Percentiles rank a stretch among this genome's conserved stretches.
Evolutionary conservation across 2,113 vertebrate genomes (phyloP).

Genomic region (Python bivittatus): DNA sequence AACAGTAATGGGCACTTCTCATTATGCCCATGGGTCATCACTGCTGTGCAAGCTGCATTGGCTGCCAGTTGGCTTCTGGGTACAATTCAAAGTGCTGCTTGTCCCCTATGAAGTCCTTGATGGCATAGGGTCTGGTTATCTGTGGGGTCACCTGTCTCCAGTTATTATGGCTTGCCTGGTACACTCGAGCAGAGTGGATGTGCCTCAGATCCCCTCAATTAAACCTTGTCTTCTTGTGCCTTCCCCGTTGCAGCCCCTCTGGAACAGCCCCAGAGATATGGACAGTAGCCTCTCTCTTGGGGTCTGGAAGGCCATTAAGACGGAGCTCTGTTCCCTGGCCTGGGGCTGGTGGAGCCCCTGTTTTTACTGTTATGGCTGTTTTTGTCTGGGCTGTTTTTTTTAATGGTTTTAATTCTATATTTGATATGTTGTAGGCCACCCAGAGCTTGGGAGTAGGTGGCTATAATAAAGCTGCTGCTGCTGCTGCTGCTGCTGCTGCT

Average conservation of each 20-base stretch:
- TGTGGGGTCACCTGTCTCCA: neutral
- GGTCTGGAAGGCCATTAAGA: neutral
- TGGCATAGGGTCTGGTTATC: neutral
- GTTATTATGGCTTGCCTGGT: neutral
- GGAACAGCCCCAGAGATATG: too few relatives aligned
- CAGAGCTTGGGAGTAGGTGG: neutral
- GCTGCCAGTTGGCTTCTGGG: neutral
- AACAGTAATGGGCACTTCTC: neutral
- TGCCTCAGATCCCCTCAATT: neutral
- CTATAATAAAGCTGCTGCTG: neutral
- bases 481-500: too few relatives aligned
- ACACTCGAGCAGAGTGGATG: neutral
- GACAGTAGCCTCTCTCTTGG: too few relatives aligned
- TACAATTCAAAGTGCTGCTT: neutral
- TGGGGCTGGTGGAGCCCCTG: neutral
- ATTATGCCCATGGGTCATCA: neutral
- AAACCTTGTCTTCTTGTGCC: neutral
- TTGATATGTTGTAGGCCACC: neutral
- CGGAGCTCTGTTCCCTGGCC: neutral
- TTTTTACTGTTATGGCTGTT: neutral
- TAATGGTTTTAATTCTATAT: neutral
- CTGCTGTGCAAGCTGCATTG: neutral
- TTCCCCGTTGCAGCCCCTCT: neutral
- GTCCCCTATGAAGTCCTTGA: neutral
- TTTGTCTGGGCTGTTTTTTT: neutral